Evolutionary conservation across 2,888 invertebrate species (phyloP), one percentile per base, ranked within the genome.

Genomic region (Plagodis dolabraria): DNA sequence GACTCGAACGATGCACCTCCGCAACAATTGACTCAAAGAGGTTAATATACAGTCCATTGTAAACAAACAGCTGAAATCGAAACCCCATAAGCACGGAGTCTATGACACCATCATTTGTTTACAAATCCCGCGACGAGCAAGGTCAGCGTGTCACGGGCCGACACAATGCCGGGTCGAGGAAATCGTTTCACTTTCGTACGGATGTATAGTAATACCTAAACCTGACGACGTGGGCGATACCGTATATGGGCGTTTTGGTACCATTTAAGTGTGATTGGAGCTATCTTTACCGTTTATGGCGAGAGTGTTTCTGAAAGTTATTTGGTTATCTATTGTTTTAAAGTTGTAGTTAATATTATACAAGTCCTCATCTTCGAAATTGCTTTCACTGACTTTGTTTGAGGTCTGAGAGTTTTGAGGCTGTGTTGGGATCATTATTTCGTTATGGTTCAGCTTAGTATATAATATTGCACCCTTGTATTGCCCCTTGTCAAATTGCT

Each of bases 181-280:
- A 44, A 34, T 36, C 76, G 74, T 86, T 86, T 89, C 87, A 86
- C 89, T 89, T 88, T 89, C 89, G 66, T 72, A 72, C 74, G 74
- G 69, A 69, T 76, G 22, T 22, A 22, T 22, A 22, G 22, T 22
- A 81, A n/a, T 77, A 77, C 77, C 78, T 77, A 61, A 60, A 35
- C 35, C 43, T 43, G 46, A 12, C 55, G 50, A 11, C 40, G 63
- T 60, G 57, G 60, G 57, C 63, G 60, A 53, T 36, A 40, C 43
- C 45, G 34, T 54, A 47, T 60, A 55, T 48, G 40, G 52, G 52
- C 11, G 11, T 45, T 56, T 60, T 60, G 45, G 33, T 48, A 33
- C 10, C 51, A 42, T 50, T 56, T 53, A 22, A 47, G 46, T 12
- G n/a, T 34, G 33, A 35, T 33, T 40, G 40, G 40, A 40, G 10